phyloP scores from a whole-genome alignment of 2,797 vertebrate species.

The Acrossocheilus fasciatus region DNA sequence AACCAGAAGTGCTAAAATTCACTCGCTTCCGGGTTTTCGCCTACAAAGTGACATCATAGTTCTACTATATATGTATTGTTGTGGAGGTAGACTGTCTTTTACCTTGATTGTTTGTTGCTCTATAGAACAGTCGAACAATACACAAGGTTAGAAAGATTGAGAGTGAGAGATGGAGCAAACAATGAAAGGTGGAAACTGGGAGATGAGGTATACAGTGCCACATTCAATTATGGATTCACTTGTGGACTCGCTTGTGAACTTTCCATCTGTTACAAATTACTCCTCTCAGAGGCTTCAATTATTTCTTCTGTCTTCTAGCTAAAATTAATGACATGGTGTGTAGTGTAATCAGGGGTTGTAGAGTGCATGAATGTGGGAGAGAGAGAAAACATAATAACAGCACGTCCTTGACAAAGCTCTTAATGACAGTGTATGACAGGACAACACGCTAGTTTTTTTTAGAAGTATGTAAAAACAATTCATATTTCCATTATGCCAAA shows the following conservation, averaged over 20 bases:
- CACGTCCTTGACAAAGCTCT: slow-evolving; percentile 28
- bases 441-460: slow-evolving; percentile 14
- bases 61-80: neutral
- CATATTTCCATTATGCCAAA: neutral
- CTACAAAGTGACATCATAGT: no score
- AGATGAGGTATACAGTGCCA: slow-evolving; percentile 29
- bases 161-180: neutral
- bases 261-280: slow-evolving; percentile 58
- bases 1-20: no score
- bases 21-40: no score
- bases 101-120: slow-evolving; percentile 17
- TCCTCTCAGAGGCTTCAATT: slow-evolving; percentile 50
- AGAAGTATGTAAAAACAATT: slow-evolving; percentile 7
- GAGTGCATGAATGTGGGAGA: slow-evolving; percentile 32
- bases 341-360: slow-evolving; percentile 51
- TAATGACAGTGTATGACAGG: slow-evolving; percentile 41
- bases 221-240: slow-evolving; percentile 48
- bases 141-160: neutral
- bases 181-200: slow-evolving; percentile 7
- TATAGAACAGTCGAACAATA: neutral
- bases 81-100: neutral
- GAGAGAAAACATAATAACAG: slow-evolving; percentile 38
- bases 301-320: slow-evolving; percentile 55
- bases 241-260: slow-evolving; percentile 45
- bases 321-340: slow-evolving; percentile 57